These are phyloP conservation scores for Zootermopsis nevadensis DNA, from an alignment of 2,888 invertebrate genomes.

Conservation along the genomic window DNA sequence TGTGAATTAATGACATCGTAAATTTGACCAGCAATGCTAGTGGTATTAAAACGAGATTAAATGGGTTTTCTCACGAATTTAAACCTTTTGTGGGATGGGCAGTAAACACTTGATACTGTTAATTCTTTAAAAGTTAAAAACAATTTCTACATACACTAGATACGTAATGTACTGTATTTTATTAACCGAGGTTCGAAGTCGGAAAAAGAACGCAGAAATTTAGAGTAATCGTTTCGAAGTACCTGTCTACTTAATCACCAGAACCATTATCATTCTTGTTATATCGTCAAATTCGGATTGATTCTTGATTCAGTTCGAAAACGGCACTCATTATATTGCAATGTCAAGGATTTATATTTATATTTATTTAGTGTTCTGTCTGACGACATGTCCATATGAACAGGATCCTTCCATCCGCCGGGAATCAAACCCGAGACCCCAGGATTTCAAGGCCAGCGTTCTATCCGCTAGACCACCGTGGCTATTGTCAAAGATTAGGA, in stretches of 20 bases:
- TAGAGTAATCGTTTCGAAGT: background rate
- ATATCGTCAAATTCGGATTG: no score
- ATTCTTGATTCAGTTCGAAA: no score
- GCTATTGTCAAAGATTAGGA: no score
- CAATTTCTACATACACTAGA: background rate
- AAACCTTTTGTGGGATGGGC: background rate
- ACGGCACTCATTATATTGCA: no score
- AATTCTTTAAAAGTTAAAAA: background rate
- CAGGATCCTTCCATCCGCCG: no score
- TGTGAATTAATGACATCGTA: background rate
- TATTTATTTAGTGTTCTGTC: no score
- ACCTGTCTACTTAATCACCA: background rate
- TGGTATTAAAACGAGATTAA: constrained; percentile 17
- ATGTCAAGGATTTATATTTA: no score
- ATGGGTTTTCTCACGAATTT: constrained; percentile 4
- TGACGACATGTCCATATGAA: no score
- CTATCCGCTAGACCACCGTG: no score
- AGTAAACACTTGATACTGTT: background rate
- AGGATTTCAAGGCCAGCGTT: no score
- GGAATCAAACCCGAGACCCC: no score
- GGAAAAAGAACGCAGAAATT: background rate
- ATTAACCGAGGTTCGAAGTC: background rate
- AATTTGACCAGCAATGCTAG: background rate
- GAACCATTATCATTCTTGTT: background rate
- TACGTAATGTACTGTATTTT: background rate